Evolutionary conservation across 2,888 invertebrate genomes (phyloP), one percentile per base, ranked within the genome.

Genomic region (Oligia latruncula): DNA sequence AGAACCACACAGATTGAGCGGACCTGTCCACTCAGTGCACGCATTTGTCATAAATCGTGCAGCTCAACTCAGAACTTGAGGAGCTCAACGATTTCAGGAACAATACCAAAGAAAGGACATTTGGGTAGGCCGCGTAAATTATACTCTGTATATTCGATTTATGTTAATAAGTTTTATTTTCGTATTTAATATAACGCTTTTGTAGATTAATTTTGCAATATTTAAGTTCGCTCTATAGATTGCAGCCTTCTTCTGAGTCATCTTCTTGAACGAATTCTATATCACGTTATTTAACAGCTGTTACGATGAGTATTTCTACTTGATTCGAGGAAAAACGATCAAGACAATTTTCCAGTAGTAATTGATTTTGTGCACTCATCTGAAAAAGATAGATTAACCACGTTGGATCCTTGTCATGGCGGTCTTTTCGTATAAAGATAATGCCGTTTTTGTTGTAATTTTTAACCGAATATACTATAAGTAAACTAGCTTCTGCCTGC

Each of bases 301-400:
- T 40, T 4, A 35, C 17, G 17, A 29, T 17, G 3, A 46, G 23
- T 17, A 20, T 62, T 29, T 46, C 23, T 40, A 62, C 58, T 83
- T 62, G 5, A 62, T 60, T 46, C 35, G 0, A 46, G n/a, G 65
- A 23, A 79, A 81, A 67, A 43, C n/a, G 66, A 80, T 58, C 49
- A 8, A 2, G 29, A 43, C 23, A 72, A 83, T 84, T 78, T 78
- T 78, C 60, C 49, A 70, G 20, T 58, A 60, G 6, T 55, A 83
- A 86, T 86, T 35, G 84, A 78, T 84, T 87, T 72, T 55, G 9
- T 17, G 15, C 72, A 49, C 15, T 55, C n/a, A 8, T 71, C 49
- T n/a, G 15, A 58, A 15, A 76, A n/a, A 11, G 29, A 49, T 49
- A 58, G 3, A 52, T 62, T 29, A 29, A 15, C 23, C 65, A 65